These are phyloP conservation scores for Wiebesia pumilae DNA, from an alignment of 1,140 invertebrate species.

Conservation along the genomic window DNA sequence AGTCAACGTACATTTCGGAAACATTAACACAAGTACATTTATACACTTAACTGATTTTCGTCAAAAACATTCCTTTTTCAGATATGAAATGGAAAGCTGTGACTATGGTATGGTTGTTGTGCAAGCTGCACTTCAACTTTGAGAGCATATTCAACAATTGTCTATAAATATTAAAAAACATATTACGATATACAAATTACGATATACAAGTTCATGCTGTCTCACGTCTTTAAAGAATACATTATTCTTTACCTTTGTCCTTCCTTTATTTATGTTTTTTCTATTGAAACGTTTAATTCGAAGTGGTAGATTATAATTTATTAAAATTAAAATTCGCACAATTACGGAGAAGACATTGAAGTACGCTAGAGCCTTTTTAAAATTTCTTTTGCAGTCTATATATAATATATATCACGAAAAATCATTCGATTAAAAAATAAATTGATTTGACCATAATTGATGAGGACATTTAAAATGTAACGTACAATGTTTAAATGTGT, in stretches of 20 bases:
- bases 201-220: constrained; percentile 25
- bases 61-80: neutral
- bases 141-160: neutral
- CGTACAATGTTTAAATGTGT: constrained; percentile 3
- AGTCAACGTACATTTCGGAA: neutral
- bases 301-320: neutral
- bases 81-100: neutral
- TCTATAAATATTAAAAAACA: constrained; percentile 7
- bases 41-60: neutral
- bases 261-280: neutral
- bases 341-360: constrained; percentile 20
- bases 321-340: constrained; percentile 3
- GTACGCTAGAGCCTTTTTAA: constrained; percentile 15
- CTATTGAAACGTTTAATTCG: neutral
- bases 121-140: constrained; percentile 2
- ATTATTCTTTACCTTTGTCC: constrained; percentile 6
- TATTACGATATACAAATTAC: constrained; percentile 32
- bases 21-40: neutral
- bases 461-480: constrained; percentile 18
- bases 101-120: neutral
- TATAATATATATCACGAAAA: neutral
- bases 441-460: neutral
- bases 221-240: constrained; percentile 3
- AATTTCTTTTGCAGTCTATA: neutral
- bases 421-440: constrained; percentile 28